Evolutionary conservation across 1,140 invertebrate species (phyloP).

Genomic region (Thrips palmi): DNA sequence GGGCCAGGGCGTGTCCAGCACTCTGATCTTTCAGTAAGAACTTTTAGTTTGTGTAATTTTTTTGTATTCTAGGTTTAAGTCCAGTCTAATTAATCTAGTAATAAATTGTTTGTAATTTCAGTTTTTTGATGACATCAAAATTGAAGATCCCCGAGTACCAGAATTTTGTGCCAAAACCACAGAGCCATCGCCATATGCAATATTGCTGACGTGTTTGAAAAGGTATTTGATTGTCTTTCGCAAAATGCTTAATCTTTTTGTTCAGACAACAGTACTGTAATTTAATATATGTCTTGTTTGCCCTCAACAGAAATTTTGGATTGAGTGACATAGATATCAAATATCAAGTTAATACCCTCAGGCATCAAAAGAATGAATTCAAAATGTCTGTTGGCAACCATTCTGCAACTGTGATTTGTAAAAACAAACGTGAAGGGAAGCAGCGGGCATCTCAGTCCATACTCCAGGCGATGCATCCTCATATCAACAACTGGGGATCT

Average conservation of each 20-base stretch:
- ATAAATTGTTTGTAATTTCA: slow-evolving; percentile 22
- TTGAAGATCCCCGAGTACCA: slow-evolving; percentile 81
- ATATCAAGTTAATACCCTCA: slow-evolving; percentile 71
- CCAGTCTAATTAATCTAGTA: background rate
- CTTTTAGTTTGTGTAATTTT: too few relatives aligned
- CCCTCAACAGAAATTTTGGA: slow-evolving; percentile 79
- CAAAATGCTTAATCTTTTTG: background rate
- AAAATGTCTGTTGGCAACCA: slow-evolving; percentile 90
- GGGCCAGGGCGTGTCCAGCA: slow-evolving; percentile 3
- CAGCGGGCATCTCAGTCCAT: slow-evolving; percentile 92
- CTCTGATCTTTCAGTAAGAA: slow-evolving; percentile 8
- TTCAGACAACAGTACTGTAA: slow-evolving; percentile 3
- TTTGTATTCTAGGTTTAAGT: slow-evolving; percentile 1
- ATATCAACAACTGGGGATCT: slow-evolving; percentile 89
- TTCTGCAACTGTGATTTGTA: slow-evolving; percentile 68
- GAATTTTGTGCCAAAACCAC: slow-evolving; percentile 90
- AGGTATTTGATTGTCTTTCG: slow-evolving; percentile 25
- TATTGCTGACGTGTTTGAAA: slow-evolving; percentile 79
- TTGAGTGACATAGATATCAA: slow-evolving; percentile 73
- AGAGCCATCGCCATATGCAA: slow-evolving; percentile 85
- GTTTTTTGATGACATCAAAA: slow-evolving; percentile 85
- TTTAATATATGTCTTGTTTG: slow-evolving; percentile 14
- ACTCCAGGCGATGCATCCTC: slow-evolving; percentile 74
- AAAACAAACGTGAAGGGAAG: slow-evolving; percentile 95
- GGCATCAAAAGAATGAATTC: slow-evolving; percentile 86